Conservation (phyloP, 2,888 invertebrate genomes). For the Brenthis hecate region DNA sequence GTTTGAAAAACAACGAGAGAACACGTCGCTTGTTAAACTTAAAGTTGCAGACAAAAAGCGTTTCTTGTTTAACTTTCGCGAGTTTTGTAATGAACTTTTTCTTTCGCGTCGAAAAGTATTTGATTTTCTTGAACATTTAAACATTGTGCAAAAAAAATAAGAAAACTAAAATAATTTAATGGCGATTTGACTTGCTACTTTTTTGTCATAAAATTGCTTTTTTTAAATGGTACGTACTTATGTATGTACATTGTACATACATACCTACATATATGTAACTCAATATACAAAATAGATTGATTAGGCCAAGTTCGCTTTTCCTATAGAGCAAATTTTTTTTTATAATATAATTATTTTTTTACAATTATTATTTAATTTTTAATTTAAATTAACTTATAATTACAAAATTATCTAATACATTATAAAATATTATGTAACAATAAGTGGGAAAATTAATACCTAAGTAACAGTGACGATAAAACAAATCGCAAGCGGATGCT, state of each 20-base stretch:
- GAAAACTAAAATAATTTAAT: neutral
- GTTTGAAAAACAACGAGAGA: conserved; percentile 21
- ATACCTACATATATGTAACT: neutral
- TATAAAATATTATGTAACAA: too few species aligned
- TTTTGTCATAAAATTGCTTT: neutral
- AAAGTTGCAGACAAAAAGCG: conserved; percentile 23
- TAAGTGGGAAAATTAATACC: neutral
- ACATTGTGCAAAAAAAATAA: neutral
- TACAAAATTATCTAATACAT: too few species aligned
- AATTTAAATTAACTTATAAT: too few species aligned
- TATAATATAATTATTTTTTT: too few species aligned
- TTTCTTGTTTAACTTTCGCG: conserved; percentile 23
- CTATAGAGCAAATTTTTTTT: neutral
- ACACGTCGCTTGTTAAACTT: conserved; percentile 29
- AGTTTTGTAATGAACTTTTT: conserved; percentile 27
- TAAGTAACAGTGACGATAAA: neutral
- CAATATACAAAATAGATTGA: neutral
- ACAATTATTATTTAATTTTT: too few species aligned
- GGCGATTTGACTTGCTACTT: too few species aligned
- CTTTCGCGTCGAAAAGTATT: conserved; percentile 17
- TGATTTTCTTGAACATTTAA: conserved; percentile 10
- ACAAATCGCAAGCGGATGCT: conserved; percentile 12
- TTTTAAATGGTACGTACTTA: neutral
- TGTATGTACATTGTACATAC: neutral
- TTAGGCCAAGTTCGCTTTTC: neutral